These are phyloP conservation scores for Leptinotarsa undecemlineata DNA, from an alignment of 1,140 invertebrate genomes.

Conservation along the genomic window DNA sequence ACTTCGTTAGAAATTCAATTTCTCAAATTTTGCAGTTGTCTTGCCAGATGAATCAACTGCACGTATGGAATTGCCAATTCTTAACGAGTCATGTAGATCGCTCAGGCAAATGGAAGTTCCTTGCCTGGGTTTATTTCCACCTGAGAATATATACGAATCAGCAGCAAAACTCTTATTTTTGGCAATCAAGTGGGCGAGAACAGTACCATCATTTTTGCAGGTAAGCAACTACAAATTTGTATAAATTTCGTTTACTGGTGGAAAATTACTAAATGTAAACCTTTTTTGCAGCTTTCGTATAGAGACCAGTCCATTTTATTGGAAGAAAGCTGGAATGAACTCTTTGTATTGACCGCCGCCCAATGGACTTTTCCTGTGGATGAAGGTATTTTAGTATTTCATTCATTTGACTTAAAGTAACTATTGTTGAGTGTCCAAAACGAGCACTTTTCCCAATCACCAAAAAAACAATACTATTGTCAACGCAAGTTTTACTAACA, in stretches of 20 bases:
- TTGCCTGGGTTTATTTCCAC: slow-evolving; percentile 55
- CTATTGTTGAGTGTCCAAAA: too few species aligned
- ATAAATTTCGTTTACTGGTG: too few species aligned
- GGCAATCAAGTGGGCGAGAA: slow-evolving; percentile 76
- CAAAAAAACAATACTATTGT: too few species aligned
- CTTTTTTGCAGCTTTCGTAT: slow-evolving; percentile 63
- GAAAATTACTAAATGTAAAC: background rate
- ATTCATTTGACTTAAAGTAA: too few species aligned
- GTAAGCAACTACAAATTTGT: slow-evolving; percentile 33
- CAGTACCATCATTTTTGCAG: slow-evolving; percentile 74
- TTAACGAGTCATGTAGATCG: slow-evolving; percentile 38
- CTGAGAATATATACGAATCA: slow-evolving; percentile 72
- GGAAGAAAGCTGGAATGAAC: slow-evolving; percentile 79
- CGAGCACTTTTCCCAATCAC: too few species aligned
- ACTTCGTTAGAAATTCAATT: background rate
- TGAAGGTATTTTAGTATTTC: slow-evolving; percentile 60
- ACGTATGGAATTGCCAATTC: slow-evolving; percentile 48
- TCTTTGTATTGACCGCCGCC: slow-evolving; percentile 82
- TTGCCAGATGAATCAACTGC: slow-evolving; percentile 20
- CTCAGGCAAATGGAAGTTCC: slow-evolving; percentile 46
- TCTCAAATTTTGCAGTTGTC: background rate
- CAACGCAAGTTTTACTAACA: too few species aligned
- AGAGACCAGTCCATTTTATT: slow-evolving; percentile 74
- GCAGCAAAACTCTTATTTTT: slow-evolving; percentile 78
- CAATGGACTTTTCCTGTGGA: slow-evolving; percentile 78